These are phyloP conservation scores for Camponotus vicinus DNA, from an alignment of 1,140 invertebrate species.

Conservation along the genomic window DNA sequence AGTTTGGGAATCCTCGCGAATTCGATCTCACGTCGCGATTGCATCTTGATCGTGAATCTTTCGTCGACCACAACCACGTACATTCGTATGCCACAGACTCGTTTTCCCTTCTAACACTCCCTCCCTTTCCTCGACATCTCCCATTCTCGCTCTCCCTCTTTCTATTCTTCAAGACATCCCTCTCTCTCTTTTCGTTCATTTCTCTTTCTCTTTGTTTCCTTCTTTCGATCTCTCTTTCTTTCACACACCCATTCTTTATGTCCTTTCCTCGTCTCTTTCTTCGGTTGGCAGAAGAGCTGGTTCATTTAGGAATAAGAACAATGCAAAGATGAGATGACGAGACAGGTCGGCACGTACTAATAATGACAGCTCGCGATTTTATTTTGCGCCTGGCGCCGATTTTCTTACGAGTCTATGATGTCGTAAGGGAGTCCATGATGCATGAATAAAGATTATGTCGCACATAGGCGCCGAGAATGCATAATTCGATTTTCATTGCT, in stretches of 20 bases:
- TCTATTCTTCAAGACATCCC: slow-evolving; percentile 39
- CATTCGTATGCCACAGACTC: slow-evolving; percentile 81
- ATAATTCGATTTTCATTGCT: not conserved
- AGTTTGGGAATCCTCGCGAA: slow-evolving; percentile 68
- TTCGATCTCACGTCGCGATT: slow-evolving; percentile 69
- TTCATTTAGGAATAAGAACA: slow-evolving; percentile 78
- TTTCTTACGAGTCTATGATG: slow-evolving; percentile 46
- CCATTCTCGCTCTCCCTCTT: slow-evolving; percentile 20
- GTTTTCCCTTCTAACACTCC: slow-evolving; percentile 80
- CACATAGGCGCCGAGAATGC: not conserved
- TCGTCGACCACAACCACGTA: slow-evolving; percentile 75
- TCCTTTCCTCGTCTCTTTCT: slow-evolving; percentile 65
- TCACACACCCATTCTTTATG: slow-evolving; percentile 22
- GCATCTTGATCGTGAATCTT: slow-evolving; percentile 78
- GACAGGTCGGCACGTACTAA: slow-evolving; percentile 66
- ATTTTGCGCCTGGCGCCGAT: slow-evolving; percentile 53
- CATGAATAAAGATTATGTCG: slow-evolving; percentile 43
- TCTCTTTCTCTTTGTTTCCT: slow-evolving; percentile 60
- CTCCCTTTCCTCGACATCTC: slow-evolving; percentile 68
- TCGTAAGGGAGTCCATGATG: slow-evolving; percentile 37
- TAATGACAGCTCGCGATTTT: slow-evolving; percentile 71
- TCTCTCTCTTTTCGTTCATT: slow-evolving; percentile 50
- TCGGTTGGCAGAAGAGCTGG: slow-evolving; percentile 77
- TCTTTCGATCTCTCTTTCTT: not conserved
- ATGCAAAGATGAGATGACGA: slow-evolving; percentile 77